These are phyloP conservation scores for Polymixis flavicincta DNA, from an alignment of 2,888 invertebrate species.

Conservation along the genomic window DNA sequence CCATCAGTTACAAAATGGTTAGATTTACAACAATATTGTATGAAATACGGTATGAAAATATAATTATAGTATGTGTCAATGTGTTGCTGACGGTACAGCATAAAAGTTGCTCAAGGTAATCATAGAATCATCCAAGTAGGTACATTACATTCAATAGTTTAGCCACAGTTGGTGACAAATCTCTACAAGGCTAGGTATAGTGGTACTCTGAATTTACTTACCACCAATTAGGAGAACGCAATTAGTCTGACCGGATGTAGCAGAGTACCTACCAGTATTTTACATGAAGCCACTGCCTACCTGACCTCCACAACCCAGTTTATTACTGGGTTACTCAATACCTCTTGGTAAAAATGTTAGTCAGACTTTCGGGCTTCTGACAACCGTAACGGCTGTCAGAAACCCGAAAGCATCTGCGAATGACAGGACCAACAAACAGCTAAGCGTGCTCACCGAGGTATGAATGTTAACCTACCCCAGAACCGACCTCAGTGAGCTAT, in stretches of 20 bases:
- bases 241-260: too few species aligned
- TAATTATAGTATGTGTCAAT: background rate
- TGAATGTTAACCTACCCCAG: background rate
- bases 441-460: background rate
- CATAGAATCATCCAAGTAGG: too few species aligned
- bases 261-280: too few species aligned
- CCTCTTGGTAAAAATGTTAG: background rate
- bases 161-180: background rate
- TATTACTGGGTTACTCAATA: background rate
- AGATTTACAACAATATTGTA: constrained; percentile 32
- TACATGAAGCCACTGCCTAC: background rate
- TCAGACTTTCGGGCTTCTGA: background rate
- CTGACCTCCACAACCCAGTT: background rate
- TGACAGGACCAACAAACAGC: background rate
- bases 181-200: background rate
- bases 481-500: background rate
- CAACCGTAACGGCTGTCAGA: background rate
- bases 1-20: constrained; percentile 11
- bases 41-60: too few species aligned
- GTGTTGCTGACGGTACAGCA: background rate
- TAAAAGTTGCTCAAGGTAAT: background rate
- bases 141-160: too few species aligned
- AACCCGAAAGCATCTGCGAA: background rate
- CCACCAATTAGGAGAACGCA: background rate
- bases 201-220: background rate